Percentiles rank a stretch among this genome's conserved stretches.
These are phyloP conservation scores for Amphiprion clarkii DNA, from an alignment of 2,797 vertebrate species.

Conservation along the genomic window DNA sequence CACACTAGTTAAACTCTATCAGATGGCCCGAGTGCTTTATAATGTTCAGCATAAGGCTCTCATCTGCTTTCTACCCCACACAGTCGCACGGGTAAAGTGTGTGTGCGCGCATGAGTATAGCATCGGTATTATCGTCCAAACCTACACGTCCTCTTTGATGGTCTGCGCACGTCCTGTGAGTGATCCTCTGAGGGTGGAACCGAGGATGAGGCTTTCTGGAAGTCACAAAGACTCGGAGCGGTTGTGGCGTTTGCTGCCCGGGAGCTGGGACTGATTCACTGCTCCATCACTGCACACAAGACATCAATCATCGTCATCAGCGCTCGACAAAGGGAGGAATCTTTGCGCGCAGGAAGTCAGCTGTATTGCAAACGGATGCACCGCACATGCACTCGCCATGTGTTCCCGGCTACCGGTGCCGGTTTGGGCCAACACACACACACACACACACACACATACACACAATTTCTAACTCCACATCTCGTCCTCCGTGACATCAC, in stretches of 20 bases:
- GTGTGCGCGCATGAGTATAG: constrained; percentile 20
- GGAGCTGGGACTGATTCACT: constrained; percentile 54
- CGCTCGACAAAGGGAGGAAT: constrained; percentile 55
- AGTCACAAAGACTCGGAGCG: constrained; percentile 62
- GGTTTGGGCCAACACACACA: constrained; percentile 6
- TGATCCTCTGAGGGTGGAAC: constrained; percentile 58
- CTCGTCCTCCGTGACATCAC: constrained; percentile 62
- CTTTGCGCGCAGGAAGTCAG: constrained; percentile 62
- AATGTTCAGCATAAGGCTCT: constrained; percentile 75
- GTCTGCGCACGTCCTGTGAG: constrained; percentile 58
- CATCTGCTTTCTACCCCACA: constrained; percentile 74
- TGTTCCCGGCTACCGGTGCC: constrained; percentile 38
- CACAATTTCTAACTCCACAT: constrained; percentile 9
- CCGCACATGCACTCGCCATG: constrained; percentile 55
- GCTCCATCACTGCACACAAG: constrained; percentile 41
- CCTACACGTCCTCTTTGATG: constrained; percentile 78
- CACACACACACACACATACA: neutral
- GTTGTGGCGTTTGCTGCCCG: constrained; percentile 41
- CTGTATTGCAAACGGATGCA: constrained; percentile 43
- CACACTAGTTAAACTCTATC: constrained; percentile 78
- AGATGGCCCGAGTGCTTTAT: constrained; percentile 76
- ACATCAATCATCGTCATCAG: constrained; percentile 66
- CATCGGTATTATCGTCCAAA: constrained; percentile 60
- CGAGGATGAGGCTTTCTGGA: constrained; percentile 55
- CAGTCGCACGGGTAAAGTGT: constrained; percentile 60